phyloP scores from a whole-genome alignment of 2,888 invertebrate genomes.

The Notodonta ziczac region DNA sequence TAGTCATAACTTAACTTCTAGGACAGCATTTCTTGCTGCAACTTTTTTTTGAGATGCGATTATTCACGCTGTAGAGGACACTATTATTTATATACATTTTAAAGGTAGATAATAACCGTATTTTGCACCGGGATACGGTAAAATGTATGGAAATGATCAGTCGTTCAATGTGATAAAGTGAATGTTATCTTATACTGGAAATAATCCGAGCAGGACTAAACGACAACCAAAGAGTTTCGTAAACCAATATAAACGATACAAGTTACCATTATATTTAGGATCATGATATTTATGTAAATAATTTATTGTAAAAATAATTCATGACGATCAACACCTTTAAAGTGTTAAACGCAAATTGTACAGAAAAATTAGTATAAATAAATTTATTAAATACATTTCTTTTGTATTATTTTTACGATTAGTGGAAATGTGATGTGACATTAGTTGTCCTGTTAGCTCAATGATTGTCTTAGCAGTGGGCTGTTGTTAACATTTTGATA shows the following conservation, averaged over 20 bases:
- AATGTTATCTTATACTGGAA: not conserved
- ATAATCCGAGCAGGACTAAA: not conserved
- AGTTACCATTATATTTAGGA: not conserved
- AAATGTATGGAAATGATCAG: too few relatives aligned
- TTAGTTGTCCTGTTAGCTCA: too few relatives aligned
- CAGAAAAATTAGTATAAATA: not conserved
- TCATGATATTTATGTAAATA: not conserved
- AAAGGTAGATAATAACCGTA: too few relatives aligned
- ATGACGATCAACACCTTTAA: not conserved
- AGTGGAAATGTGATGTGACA: too few relatives aligned
- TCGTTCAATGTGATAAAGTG: not conserved
- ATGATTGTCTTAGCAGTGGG: too few relatives aligned
- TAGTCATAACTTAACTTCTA: slow-evolving; percentile 33
- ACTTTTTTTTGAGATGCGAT: too few relatives aligned
- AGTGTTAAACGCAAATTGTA: not conserved
- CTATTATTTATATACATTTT: too few relatives aligned
- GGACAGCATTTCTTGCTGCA: not conserved
- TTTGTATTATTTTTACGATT: too few relatives aligned
- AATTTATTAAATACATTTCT: not conserved
- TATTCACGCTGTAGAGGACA: too few relatives aligned
- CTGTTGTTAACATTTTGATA: too few relatives aligned
- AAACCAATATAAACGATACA: not conserved
- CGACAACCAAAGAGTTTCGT: slow-evolving; percentile 4
- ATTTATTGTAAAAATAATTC: not conserved
- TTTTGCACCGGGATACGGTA: too few relatives aligned